These are phyloP conservation scores for Drosophila cardini DNA, from an alignment of 1,140 invertebrate genomes.

Conservation along the genomic window DNA sequence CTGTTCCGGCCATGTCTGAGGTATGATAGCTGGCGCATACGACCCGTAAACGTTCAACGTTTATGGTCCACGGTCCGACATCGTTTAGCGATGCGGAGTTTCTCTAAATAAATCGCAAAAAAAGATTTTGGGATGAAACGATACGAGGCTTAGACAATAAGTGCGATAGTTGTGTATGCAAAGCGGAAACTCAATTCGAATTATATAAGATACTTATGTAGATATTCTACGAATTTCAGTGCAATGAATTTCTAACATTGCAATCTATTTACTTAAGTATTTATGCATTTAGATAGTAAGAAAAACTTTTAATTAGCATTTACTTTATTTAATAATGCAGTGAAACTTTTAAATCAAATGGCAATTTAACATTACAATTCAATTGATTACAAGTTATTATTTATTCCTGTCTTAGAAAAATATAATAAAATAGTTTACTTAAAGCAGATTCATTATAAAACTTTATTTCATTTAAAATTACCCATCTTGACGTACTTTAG, in stretches of 20 bases:
- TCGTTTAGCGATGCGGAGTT: constrained; percentile 75
- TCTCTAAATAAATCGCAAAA: constrained; percentile 41
- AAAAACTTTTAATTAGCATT: constrained; percentile 1
- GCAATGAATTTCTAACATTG: constrained; percentile 23
- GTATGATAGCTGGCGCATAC: constrained; percentile 82
- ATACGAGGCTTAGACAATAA: constrained; percentile 77
- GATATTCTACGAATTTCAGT: constrained; percentile 67
- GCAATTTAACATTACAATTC: constrained; percentile 1
- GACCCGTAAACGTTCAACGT: constrained; percentile 63
- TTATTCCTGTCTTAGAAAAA: too few species aligned
- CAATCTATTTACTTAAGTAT: constrained; percentile 49
- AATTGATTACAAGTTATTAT: neutral
- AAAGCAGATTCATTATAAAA: too few species aligned
- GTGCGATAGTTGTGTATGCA: constrained; percentile 58
- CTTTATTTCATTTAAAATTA: too few species aligned
- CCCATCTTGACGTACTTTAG: too few species aligned
- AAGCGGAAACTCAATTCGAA: constrained; percentile 40
- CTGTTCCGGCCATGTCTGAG: constrained; percentile 79
- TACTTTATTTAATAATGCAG: neutral
- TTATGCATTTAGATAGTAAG: constrained; percentile 44
- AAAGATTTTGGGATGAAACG: neutral
- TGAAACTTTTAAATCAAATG: constrained; percentile 4
- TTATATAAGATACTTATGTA: constrained; percentile 12
- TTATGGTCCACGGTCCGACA: constrained; percentile 65
- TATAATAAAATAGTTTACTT: too few species aligned